phyloP scores from a whole-genome alignment of 2,113 vertebrate species.

The Helogale parvula region DNA sequence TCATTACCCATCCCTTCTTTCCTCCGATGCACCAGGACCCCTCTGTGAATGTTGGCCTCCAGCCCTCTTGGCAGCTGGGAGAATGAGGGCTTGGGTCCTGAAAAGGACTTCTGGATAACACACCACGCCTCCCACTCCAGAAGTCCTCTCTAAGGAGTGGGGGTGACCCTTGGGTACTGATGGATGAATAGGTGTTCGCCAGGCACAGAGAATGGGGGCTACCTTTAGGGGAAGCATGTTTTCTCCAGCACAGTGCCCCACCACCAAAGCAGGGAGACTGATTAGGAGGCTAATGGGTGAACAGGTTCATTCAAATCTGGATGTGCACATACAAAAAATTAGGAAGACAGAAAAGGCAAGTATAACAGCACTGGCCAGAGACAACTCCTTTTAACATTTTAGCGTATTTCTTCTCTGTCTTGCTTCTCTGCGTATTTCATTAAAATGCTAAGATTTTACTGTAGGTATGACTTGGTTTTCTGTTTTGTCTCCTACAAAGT shows the following conservation, averaged over 20 bases:
- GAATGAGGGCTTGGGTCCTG: background rate
- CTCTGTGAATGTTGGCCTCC: background rate
- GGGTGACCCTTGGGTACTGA: background rate
- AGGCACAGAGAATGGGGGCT: background rate
- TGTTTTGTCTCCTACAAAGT: background rate
- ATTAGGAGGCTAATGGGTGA: background rate
- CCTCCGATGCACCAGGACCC: background rate
- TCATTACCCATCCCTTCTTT: background rate
- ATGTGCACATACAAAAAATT: background rate
- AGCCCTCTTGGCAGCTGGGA: background rate
- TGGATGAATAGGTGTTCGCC: background rate
- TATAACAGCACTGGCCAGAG: background rate
- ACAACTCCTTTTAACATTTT: background rate
- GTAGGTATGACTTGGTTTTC: background rate
- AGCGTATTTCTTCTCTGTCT: background rate
- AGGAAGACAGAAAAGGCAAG: background rate
- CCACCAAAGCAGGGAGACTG: background rate
- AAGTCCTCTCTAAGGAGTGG: background rate
- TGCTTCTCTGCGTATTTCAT: background rate
- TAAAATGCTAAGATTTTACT: background rate
- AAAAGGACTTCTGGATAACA: background rate
- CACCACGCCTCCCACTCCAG: background rate
- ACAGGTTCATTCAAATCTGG: background rate
- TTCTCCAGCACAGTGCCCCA: background rate
- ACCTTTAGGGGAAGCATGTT: background rate